Evolutionary conservation across 2,888 invertebrate genomes (phyloP).

Genomic region (Drosophila paracracens): DNA sequence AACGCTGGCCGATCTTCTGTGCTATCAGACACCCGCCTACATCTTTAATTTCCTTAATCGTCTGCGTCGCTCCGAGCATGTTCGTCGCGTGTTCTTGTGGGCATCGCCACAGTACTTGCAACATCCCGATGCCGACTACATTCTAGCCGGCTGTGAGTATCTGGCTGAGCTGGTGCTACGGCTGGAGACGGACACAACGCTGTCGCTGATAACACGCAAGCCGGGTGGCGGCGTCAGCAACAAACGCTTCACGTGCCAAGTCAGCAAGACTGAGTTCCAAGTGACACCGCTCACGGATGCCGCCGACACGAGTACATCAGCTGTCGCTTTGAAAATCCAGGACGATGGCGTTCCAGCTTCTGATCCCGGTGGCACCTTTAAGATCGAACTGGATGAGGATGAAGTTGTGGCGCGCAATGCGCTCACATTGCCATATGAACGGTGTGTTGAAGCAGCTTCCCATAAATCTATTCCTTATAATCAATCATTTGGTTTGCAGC

Average conservation of each 20-base stretch:
- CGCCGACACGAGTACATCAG: constrained; percentile 3
- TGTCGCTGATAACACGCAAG: constrained; percentile 79
- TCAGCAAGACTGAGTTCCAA: constrained; percentile 73
- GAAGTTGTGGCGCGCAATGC: constrained; percentile 84
- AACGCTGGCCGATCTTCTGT: constrained; percentile 78
- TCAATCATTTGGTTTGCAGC: constrained; percentile 33
- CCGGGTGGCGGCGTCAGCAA: constrained; percentile 80
- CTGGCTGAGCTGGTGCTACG: constrained; percentile 82
- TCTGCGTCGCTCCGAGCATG: constrained; percentile 69
- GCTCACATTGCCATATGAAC: constrained; percentile 84
- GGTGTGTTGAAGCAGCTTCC: constrained; percentile 58
- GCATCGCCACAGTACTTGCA: constrained; percentile 74
- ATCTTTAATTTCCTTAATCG: constrained; percentile 79
- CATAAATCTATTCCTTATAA: background rate
- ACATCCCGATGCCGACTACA: constrained; percentile 67
- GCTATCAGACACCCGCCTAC: constrained; percentile 70
- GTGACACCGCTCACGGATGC: constrained; percentile 58
- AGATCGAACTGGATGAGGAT: constrained; percentile 84
- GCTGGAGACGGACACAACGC: constrained; percentile 65
- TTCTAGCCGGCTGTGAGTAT: constrained; percentile 82
- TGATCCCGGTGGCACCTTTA: constrained; percentile 81
- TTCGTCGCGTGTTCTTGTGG: constrained; percentile 83
- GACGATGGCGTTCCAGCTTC: constrained; percentile 26
- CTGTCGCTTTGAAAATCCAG: constrained; percentile 17
- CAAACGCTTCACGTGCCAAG: constrained; percentile 77